A percentile compares a stretch with the other conserved stretches of the same genome.
Conservation (phyloP, 2,113 vertebrate species). For the Corythoichthys haematopterus region DNA sequence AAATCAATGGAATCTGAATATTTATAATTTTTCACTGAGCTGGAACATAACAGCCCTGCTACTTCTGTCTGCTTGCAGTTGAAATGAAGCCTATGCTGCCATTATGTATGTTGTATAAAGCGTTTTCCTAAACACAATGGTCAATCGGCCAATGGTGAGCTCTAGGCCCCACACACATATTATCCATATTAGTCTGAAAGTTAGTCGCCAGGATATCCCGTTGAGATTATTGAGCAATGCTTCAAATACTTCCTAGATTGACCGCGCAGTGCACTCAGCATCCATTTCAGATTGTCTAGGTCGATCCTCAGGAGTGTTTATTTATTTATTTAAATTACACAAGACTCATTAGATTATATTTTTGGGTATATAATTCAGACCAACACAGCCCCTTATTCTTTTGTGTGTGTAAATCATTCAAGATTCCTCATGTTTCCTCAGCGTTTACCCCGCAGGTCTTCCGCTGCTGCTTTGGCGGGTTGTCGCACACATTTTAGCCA, state of each 20-base stretch:
- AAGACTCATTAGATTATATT: slow-evolving; percentile 52
- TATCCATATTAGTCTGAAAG: slow-evolving; percentile 74
- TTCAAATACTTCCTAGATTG: slow-evolving; percentile 72
- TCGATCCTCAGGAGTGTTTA: slow-evolving; percentile 33
- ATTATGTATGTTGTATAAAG: slow-evolving; percentile 20
- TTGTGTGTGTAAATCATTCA: slow-evolving; percentile 50
- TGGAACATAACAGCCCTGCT: background rate
- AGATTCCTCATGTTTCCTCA: slow-evolving; percentile 63
- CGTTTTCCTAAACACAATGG: slow-evolving; percentile 43
- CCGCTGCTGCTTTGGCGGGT: slow-evolving; percentile 76
- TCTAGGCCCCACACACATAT: slow-evolving; percentile 59
- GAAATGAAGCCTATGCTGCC: background rate
- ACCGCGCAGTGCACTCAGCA: slow-evolving; percentile 44
- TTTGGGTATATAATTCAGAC: slow-evolving; percentile 39
- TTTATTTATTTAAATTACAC: slow-evolving; percentile 13
- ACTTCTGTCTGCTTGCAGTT: background rate
- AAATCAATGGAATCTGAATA: too few relatives aligned
- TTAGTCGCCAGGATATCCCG: slow-evolving; percentile 75
- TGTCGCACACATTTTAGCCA: slow-evolving; percentile 80
- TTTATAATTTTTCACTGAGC: background rate
- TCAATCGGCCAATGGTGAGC: slow-evolving; percentile 23
- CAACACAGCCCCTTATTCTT: slow-evolving; percentile 25
- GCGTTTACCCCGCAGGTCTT: slow-evolving; percentile 74
- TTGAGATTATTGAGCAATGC: slow-evolving; percentile 67
- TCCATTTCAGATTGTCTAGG: slow-evolving; percentile 38